Evolutionary conservation across 2,113 vertebrate species (phyloP).

Genomic region (Apteryx mantelli): DNA sequence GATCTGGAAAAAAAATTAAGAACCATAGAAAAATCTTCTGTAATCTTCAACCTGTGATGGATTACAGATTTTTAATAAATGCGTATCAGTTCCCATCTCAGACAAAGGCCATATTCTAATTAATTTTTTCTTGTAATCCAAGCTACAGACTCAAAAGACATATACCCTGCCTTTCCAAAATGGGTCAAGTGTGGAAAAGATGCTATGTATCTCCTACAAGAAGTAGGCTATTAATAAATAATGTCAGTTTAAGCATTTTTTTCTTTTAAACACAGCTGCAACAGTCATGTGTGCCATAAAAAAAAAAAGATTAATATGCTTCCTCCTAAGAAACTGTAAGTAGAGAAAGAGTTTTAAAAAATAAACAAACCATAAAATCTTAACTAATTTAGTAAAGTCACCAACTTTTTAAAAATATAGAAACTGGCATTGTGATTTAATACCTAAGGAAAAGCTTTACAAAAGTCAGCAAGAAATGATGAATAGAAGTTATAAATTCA

Average conservation of each 20-base stretch:
- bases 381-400: neutral
- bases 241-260: neutral
- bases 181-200: constrained; percentile 64
- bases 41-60: constrained; percentile 68
- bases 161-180: constrained; percentile 42
- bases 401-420: neutral
- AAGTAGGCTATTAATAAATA: constrained; percentile 33
- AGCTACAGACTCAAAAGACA: constrained; percentile 61
- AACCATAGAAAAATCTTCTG: constrained; percentile 62
- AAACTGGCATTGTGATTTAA: neutral
- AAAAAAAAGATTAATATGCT: neutral
- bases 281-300: neutral
- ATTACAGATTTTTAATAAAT: constrained; percentile 71
- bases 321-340: neutral
- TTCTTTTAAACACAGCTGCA: neutral
- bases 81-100: constrained; percentile 62
- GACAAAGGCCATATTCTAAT: constrained; percentile 72
- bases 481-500: neutral
- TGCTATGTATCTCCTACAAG: neutral
- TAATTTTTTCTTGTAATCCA: constrained; percentile 69
- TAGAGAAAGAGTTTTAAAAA: neutral
- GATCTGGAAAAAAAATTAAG: constrained; percentile 51
- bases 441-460: neutral
- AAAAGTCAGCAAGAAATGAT: neutral
- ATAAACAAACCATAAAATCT: neutral